Evolutionary conservation across 2,888 invertebrate genomes (phyloP), one percentile per base, ranked within the genome.

Genomic region (Gastrophysa polygoni): DNA sequence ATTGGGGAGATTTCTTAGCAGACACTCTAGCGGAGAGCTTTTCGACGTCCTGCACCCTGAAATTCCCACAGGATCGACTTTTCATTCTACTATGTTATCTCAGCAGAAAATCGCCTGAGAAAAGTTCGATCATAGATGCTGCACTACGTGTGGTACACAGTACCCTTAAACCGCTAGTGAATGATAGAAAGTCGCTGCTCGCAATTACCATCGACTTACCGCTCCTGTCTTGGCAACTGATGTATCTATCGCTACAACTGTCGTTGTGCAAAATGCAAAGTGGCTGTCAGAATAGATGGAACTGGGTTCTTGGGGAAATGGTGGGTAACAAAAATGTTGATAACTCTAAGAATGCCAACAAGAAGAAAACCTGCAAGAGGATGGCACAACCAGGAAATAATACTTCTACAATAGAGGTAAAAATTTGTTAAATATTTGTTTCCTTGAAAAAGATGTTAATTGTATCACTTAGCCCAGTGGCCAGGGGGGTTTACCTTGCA

Each of bases 1-100:
- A 95, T 92, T 96, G 96, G 96, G 96, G 96, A 44, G 87, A 89
- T 69, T 94, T 93, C 76, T 84, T 96, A n/a, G 92, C 94, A 0
- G 90, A 91, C 74, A 91, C 91, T 21, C 86, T 96, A 59, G 87
- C 89, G 18, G 85, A 86, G 65, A 88, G 94, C 73, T 95, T 93
- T 79, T 89, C 91, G 0, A 89, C 91, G 0, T 88, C 90, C 47
- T 91, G 92, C 71, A 89, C 89, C 21, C 87, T 88, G 70, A 89
- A 92, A 51, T 91, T 92, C 68, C 92, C 95, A 11, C 91, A 95
- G 73, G 95, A 96, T 82, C 89, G 95, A 75, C 91, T 95, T 64
- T 93, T 96, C 76, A 90, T 95, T 69, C 83, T 96, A 63, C 83
- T 96, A 67, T 91, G 93, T 67, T 95, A 93, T 81, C 86, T 96